Percentiles rank a stretch among this genome's conserved stretches.
Evolutionary conservation across 2,797 vertebrate species (phyloP).

Genomic region (Lacerta viridis): DNA sequence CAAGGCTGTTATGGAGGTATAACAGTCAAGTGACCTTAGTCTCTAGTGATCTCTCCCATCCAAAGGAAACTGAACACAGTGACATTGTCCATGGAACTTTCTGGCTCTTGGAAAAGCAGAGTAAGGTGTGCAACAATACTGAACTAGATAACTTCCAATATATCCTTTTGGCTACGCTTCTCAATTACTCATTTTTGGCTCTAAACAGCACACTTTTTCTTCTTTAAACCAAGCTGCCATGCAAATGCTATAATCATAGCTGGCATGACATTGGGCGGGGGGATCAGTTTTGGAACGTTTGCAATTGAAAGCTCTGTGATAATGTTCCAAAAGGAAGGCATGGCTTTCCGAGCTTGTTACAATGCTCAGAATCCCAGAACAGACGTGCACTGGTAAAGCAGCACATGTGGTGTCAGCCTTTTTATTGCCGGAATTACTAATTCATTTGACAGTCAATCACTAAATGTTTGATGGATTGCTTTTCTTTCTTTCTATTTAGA

Average conservation of each 20-base stretch:
- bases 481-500: neutral
- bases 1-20: no score
- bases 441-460: conserved; percentile 23
- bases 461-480: neutral
- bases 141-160: neutral
- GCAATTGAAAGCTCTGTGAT: neutral
- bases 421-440: conserved; percentile 10
- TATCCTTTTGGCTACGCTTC: neutral
- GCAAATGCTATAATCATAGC: neutral
- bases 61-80: neutral
- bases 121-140: neutral
- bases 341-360: neutral
- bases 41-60: neutral
- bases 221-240: neutral
- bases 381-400: neutral
- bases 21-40: no score
- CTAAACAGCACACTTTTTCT: conserved; percentile 7
- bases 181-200: neutral
- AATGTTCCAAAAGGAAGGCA: neutral
- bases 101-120: no score
- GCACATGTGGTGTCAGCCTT: neutral
- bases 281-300: neutral
- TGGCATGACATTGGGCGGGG: neutral
- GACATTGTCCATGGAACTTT: neutral
- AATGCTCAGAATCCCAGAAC: neutral